These are phyloP conservation scores for Polydrusus tereticollis DNA, from an alignment of 2,888 invertebrate species.

Conservation along the genomic window DNA sequence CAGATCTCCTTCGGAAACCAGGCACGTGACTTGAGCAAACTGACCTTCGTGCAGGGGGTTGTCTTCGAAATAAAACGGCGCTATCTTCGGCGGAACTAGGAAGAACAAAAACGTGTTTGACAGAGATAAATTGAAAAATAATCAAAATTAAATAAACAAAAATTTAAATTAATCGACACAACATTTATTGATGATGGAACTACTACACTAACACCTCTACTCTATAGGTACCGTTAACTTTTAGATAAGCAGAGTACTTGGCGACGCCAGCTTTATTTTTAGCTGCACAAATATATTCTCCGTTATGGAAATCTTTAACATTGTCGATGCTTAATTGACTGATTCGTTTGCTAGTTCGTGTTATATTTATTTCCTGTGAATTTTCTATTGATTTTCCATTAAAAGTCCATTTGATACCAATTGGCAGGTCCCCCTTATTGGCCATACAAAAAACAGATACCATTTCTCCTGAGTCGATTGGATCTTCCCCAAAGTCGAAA, in stretches of 20 bases:
- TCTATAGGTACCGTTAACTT: constrained; percentile 70
- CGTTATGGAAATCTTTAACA: constrained; percentile 69
- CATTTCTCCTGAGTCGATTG: constrained; percentile 75
- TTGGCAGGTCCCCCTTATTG: constrained; percentile 78
- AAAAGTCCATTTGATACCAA: constrained; percentile 62
- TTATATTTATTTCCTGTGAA: constrained; percentile 63
- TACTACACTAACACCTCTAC: constrained; percentile 28
- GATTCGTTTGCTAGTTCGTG: constrained; percentile 68
- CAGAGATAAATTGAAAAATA: constrained; percentile 66
- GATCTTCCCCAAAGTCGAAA: constrained; percentile 68
- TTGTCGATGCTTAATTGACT: constrained; percentile 70
- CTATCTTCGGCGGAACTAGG: constrained; percentile 85
- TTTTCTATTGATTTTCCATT: constrained; percentile 58
- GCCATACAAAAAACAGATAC: constrained; percentile 75
- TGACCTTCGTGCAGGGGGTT: constrained; percentile 70
- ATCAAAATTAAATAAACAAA: not conserved
- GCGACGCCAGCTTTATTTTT: constrained; percentile 70
- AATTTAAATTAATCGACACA: constrained; percentile 8
- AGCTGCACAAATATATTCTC: constrained; percentile 70
- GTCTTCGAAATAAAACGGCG: constrained; percentile 82
- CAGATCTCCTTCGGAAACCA: constrained; percentile 79
- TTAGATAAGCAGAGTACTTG: constrained; percentile 68
- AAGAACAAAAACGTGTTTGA: constrained; percentile 18
- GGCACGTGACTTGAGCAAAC: constrained; percentile 70
- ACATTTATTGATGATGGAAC: constrained; percentile 11